Evolutionary conservation across 2,888 invertebrate species (phyloP).

Genomic region (Cosmorhoe ocellata): DNA sequence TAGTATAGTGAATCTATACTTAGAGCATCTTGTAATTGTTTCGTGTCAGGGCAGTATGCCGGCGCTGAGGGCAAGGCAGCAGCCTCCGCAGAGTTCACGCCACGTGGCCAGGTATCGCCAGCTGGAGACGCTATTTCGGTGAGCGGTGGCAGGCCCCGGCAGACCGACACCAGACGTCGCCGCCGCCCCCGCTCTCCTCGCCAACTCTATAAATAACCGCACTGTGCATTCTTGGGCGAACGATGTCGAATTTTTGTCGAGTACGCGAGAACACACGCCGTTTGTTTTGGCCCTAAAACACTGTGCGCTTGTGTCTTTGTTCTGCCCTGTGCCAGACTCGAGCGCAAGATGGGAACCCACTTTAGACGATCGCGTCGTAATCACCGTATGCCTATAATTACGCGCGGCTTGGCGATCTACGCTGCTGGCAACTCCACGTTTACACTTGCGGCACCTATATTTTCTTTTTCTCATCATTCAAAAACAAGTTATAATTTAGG

Average conservation of each 20-base stretch:
- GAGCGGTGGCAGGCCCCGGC: slow-evolving; percentile 84
- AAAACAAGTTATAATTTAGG: too few relatives aligned
- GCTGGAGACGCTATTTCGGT: slow-evolving; percentile 81
- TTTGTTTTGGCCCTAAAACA: slow-evolving; percentile 73
- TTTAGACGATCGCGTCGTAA: slow-evolving; percentile 19
- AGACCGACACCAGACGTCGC: slow-evolving; percentile 83
- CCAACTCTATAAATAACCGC: slow-evolving; percentile 76
- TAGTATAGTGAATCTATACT: neutral
- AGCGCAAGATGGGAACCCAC: slow-evolving; percentile 22
- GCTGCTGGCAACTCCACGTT: slow-evolving; percentile 21
- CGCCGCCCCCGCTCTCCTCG: slow-evolving; percentile 81
- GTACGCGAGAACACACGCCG: slow-evolving; percentile 81
- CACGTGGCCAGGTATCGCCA: slow-evolving; percentile 80
- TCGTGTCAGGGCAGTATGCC: slow-evolving; percentile 15
- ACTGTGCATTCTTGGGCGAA: slow-evolving; percentile 82
- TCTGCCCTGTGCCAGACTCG: slow-evolving; percentile 16
- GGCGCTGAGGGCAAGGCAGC: slow-evolving; percentile 50
- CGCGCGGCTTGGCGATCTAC: slow-evolving; percentile 27
- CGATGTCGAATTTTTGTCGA: slow-evolving; percentile 83
- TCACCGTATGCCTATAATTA: slow-evolving; percentile 33
- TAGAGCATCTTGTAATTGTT: neutral
- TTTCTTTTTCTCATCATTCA: neutral
- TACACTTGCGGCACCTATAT: slow-evolving; percentile 14
- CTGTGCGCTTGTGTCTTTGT: slow-evolving; percentile 28
- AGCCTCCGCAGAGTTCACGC: slow-evolving; percentile 50